Conservation (phyloP, 2,888 invertebrate species). For the Eumerus sabulonum region DNA sequence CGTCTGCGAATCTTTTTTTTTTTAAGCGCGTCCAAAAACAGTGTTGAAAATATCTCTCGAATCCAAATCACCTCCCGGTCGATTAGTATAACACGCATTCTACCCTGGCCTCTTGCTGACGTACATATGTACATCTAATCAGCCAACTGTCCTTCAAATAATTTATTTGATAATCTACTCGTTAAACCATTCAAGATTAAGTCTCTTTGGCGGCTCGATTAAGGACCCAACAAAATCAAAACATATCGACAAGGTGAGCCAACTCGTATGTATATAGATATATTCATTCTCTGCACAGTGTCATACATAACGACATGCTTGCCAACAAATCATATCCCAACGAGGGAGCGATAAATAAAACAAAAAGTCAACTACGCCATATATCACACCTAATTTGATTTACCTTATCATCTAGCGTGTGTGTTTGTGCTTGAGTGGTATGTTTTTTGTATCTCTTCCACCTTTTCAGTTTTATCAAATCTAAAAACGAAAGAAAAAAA, state of each 20-base stretch:
- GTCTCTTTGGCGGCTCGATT: conserved; percentile 2
- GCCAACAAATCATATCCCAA: conserved; percentile 6
- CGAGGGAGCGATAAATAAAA: neutral
- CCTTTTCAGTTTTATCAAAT: no score
- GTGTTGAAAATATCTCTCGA: no score
- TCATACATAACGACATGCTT: neutral
- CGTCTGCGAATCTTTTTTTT: no score
- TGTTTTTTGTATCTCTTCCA: no score
- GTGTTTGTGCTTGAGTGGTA: no score
- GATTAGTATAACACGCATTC: no score
- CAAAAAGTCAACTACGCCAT: conserved; percentile 26
- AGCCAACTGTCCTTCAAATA: conserved; percentile 6
- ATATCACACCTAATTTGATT: conserved; percentile 49
- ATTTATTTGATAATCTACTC: conserved; percentile 18
- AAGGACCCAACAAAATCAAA: neutral
- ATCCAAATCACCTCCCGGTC: no score
- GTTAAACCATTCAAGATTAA: conserved; percentile 3
- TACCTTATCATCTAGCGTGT: conserved; percentile 27
- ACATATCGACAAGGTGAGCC: no score
- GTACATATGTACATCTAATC: conserved; percentile 16
- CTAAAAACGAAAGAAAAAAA: no score
- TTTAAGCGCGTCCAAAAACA: no score
- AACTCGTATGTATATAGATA: no score
- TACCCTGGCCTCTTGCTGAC: no score
- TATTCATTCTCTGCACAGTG: neutral